phyloP scores from a whole-genome alignment of 1,140 invertebrate species.

The Scaptomyza montana region DNA sequence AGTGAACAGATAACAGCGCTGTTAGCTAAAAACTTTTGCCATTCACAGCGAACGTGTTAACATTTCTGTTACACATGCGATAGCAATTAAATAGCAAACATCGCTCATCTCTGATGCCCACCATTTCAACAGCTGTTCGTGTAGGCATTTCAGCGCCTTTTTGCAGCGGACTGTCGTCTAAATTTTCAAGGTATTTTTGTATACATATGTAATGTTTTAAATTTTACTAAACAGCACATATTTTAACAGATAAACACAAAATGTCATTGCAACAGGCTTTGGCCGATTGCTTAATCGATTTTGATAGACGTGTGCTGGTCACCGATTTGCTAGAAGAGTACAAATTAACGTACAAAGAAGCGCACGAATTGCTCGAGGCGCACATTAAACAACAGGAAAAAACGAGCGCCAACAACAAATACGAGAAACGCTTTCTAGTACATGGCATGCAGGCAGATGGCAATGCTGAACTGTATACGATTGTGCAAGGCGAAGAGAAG shows the following conservation, averaged over 20 bases:
- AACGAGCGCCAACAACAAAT: slow-evolving; percentile 36
- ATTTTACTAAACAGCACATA: not conserved
- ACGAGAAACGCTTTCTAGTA: slow-evolving; percentile 68
- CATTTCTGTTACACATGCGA: slow-evolving; percentile 1
- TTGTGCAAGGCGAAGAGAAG: slow-evolving; percentile 66
- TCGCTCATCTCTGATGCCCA: slow-evolving; percentile 13
- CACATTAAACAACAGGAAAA: slow-evolving; percentile 59
- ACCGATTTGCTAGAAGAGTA: slow-evolving; percentile 77
- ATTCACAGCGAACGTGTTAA: slow-evolving; percentile 24
- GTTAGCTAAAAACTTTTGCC: not conserved
- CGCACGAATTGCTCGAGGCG: slow-evolving; percentile 53
- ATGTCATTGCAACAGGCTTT: slow-evolving; percentile 71
- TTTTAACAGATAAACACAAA: slow-evolving; percentile 6
- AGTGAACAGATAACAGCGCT: not conserved
- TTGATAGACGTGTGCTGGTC: slow-evolving; percentile 70
- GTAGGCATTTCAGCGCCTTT: slow-evolving; percentile 47
- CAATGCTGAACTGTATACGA: slow-evolving; percentile 62
- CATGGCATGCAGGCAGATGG: slow-evolving; percentile 51
- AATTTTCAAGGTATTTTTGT: not conserved
- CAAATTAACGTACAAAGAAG: slow-evolving; percentile 70
- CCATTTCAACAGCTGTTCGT: slow-evolving; percentile 31
- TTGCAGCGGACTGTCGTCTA: slow-evolving; percentile 4
- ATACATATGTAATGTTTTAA: not conserved
- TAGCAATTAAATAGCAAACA: not conserved
- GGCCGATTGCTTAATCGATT: slow-evolving; percentile 72